Conservation (phyloP, 1,140 invertebrate species). For the Adelges cooleyi region DNA sequence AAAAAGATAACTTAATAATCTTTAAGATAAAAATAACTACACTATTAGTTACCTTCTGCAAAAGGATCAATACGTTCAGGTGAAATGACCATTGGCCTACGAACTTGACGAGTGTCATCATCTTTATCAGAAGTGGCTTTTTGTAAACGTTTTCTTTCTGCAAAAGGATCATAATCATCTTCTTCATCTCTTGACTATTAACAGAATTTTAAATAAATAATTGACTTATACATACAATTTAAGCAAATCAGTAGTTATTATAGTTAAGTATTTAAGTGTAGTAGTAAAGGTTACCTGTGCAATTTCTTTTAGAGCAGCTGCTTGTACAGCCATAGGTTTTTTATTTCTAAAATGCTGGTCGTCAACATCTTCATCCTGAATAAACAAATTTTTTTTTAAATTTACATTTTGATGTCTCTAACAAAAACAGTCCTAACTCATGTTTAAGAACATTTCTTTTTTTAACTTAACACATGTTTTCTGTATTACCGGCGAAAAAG, state of each 20-base stretch:
- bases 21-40: not conserved
- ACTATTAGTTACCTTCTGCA: slow-evolving; percentile 66
- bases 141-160: slow-evolving; percentile 61
- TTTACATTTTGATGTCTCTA: too few relatives aligned
- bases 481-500: too few relatives aligned
- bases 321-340: slow-evolving; percentile 15
- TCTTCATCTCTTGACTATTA: slow-evolving; percentile 13
- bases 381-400: not conserved
- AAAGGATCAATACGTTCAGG: slow-evolving; percentile 94
- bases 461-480: too few relatives aligned
- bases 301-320: slow-evolving; percentile 22
- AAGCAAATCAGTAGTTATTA: not conserved
- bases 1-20: slow-evolving; percentile 34
- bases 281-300: slow-evolving; percentile 8
- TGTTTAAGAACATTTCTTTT: too few relatives aligned
- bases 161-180: slow-evolving; percentile 77
- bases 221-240: not conserved
- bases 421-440: too few relatives aligned
- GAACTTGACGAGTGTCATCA: slow-evolving; percentile 87
- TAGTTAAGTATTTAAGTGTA: too few relatives aligned
- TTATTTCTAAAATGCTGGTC: slow-evolving; percentile 18
- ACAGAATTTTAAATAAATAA: not conserved
- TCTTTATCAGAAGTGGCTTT: slow-evolving; percentile 89
- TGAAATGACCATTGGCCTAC: slow-evolving; percentile 83
- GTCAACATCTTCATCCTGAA: slow-evolving; percentile 25